Conservation (phyloP, 2,113 vertebrate genomes). For the Dromaius novaehollandiae region DNA sequence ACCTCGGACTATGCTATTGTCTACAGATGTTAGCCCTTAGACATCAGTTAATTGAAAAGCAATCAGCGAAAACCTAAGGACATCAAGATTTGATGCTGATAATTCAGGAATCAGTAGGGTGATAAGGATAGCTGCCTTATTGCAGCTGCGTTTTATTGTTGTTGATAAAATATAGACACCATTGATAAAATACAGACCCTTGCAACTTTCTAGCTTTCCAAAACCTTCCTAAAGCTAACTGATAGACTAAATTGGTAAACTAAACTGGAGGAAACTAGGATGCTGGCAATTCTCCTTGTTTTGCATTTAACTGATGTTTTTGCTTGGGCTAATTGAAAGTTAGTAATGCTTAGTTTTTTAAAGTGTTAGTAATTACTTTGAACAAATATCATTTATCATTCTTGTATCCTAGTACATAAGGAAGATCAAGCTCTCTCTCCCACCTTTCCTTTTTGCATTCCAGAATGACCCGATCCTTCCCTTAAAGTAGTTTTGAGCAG, state of each 20-base stretch:
- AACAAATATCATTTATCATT: neutral
- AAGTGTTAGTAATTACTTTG: neutral
- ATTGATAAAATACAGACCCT: neutral
- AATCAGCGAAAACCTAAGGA: neutral
- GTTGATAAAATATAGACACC: neutral
- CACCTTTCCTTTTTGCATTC: neutral
- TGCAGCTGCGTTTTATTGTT: neutral
- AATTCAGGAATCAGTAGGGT: neutral
- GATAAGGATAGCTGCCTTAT: neutral
- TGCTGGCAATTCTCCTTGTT: neutral
- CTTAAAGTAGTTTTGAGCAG: neutral
- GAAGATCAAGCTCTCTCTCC: neutral
- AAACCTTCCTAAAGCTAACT: neutral
- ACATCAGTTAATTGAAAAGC: neutral
- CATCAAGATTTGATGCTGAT: neutral
- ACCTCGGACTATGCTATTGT: slow-evolving; percentile 23
- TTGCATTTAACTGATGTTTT: neutral
- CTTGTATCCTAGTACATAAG: rapidly evolving
- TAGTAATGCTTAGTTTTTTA: neutral
- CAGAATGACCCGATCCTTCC: neutral
- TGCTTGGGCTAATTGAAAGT: neutral
- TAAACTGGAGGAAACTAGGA: neutral
- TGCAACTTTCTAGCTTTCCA: neutral
- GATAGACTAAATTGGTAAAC: neutral
- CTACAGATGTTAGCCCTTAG: slow-evolving; percentile 30